Conservation (phyloP, 2,888 invertebrate genomes). For the Sycophila texana region DNA sequence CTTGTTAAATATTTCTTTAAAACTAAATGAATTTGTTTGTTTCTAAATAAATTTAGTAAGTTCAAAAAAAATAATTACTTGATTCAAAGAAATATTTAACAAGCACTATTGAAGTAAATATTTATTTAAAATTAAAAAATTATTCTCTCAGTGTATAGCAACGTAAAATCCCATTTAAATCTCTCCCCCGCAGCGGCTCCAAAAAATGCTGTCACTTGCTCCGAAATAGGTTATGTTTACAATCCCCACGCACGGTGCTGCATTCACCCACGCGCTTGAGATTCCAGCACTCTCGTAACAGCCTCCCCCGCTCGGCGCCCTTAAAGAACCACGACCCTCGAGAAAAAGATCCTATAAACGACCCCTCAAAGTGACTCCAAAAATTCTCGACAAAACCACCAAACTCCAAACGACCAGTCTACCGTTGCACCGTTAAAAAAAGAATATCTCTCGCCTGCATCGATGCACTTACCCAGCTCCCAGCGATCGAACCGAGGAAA, state of each 20-base stretch:
- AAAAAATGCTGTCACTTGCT: not conserved
- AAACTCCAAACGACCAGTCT: not conserved
- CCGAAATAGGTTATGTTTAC: constrained; percentile 43
- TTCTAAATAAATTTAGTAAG: no score
- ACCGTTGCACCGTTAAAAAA: no score
- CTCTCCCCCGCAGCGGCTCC: not conserved
- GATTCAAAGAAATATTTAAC: no score
- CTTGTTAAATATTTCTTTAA: no score
- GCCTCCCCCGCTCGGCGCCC: not conserved
- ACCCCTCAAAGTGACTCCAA: not conserved
- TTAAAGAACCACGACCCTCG: not conserved
- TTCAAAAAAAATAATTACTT: no score
- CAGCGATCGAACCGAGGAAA: not conserved
- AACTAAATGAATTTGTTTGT: no score
- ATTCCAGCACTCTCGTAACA: not conserved
- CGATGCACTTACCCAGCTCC: not conserved
- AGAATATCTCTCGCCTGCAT: no score
- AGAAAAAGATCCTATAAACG: not conserved
- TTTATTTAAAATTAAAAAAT: no score
- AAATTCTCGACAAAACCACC: not conserved
- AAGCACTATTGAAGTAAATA: no score
- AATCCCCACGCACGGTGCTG: constrained; percentile 11
- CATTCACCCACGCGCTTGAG: not conserved
- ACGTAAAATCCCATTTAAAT: no score
- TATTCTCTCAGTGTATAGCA: no score